Percentiles rank a stretch among this genome's conserved stretches.
phyloP scores from a whole-genome alignment of 2,888 invertebrate species.

The Dicyrtomina minuta region DNA sequence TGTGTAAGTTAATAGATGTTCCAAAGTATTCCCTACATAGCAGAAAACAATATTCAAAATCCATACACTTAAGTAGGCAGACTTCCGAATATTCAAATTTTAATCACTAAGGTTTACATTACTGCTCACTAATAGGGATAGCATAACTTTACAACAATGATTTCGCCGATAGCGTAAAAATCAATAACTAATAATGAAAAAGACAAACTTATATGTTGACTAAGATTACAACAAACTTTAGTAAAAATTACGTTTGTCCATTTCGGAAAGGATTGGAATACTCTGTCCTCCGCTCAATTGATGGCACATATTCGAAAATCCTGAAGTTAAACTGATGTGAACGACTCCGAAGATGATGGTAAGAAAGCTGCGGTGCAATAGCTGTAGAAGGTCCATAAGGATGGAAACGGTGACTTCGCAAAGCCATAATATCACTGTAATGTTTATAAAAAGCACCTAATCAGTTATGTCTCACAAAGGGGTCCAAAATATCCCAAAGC shows the following conservation, averaged over 20 bases:
- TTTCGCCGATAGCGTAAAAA: too few species aligned
- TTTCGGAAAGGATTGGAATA: slow-evolving; percentile 18
- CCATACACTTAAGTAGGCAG: too few species aligned
- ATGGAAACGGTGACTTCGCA: slow-evolving; percentile 30
- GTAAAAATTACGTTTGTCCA: slow-evolving; percentile 26
- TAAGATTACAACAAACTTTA: too few species aligned
- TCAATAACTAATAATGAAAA: too few species aligned
- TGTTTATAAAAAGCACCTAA: not conserved
- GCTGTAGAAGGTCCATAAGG: slow-evolving; percentile 25
- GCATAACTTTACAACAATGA: too few species aligned
- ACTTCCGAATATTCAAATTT: too few species aligned
- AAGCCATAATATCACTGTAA: slow-evolving; percentile 16
- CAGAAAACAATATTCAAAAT: too few species aligned
- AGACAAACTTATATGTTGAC: slow-evolving; percentile 2
- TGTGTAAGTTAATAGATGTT: slow-evolving; percentile 29
- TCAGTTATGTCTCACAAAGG: too few species aligned
- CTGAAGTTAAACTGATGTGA: slow-evolving; percentile 16
- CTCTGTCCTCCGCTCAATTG: not conserved
- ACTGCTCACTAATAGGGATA: too few species aligned
- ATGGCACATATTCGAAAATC: slow-evolving; percentile 28
- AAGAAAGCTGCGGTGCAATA: not conserved
- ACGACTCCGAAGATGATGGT: slow-evolving; percentile 7
- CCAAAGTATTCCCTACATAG: slow-evolving; percentile 43
- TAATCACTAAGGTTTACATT: too few species aligned
- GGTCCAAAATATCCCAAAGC: too few species aligned